Conservation (phyloP, 2,113 vertebrate species). For the Girardinichthys multiradiatus region DNA sequence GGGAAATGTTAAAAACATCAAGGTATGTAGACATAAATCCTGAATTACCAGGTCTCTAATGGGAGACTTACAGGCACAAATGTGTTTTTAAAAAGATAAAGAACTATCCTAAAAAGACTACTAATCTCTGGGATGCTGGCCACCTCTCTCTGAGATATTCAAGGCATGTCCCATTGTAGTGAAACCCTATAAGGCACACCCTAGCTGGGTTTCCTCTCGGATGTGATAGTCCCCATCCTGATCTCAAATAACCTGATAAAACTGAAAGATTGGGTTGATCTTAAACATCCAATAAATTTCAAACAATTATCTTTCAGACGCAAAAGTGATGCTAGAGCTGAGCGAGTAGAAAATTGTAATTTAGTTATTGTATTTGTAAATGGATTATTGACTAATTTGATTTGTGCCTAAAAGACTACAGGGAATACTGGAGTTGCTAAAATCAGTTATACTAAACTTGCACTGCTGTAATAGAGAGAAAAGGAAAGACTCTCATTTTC, state of each 20-base stretch:
- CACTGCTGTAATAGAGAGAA: neutral
- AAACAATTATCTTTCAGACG: slow-evolving; percentile 17
- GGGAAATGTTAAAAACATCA: slow-evolving; percentile 33
- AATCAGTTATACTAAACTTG: slow-evolving; percentile 1
- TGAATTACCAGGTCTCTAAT: slow-evolving; percentile 27
- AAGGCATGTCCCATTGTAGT: too few species aligned
- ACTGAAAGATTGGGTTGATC: too few species aligned
- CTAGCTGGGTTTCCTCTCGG: too few species aligned
- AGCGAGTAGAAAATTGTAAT: neutral
- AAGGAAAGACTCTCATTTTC: neutral
- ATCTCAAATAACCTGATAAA: too few species aligned
- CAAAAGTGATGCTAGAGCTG: slow-evolving; percentile 9
- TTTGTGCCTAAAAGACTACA: neutral
- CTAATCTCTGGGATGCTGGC: too few species aligned
- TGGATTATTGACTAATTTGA: slow-evolving; percentile 5
- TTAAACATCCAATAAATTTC: neutral
- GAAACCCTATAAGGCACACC: too few species aligned
- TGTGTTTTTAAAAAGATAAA: slow-evolving; percentile 33
- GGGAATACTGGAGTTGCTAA: neutral
- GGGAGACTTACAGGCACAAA: slow-evolving; percentile 48
- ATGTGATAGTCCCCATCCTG: too few species aligned
- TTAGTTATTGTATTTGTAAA: slow-evolving; percentile 3
- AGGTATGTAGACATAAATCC: slow-evolving; percentile 36
- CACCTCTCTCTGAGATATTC: too few species aligned
- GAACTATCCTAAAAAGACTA: too few species aligned